phyloP scores from a whole-genome alignment of 2,113 vertebrate species.

The Brachirus orientalis region DNA sequence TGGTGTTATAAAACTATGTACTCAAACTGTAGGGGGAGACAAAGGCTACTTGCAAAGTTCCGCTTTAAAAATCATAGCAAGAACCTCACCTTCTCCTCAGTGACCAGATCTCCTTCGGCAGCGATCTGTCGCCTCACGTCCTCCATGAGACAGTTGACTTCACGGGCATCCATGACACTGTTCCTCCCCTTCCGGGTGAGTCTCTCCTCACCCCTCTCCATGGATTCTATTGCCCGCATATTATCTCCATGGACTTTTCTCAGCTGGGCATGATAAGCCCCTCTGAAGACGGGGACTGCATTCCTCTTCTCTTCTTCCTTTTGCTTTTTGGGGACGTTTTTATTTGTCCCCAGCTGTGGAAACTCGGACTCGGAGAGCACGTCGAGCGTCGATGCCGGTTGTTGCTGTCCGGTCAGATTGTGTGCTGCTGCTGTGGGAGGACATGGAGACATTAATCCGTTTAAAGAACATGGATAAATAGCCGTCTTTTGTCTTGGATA shows the following conservation, averaged over 20 bases:
- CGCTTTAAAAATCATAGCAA: too few relatives aligned
- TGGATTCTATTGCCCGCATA: slow-evolving; percentile 67
- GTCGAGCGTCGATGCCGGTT: neutral
- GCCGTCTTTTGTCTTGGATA: too few relatives aligned
- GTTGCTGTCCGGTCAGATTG: neutral
- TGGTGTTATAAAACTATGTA: too few relatives aligned
- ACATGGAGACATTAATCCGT: neutral
- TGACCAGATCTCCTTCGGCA: slow-evolving; percentile 79
- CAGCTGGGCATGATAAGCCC: slow-evolving; percentile 69
- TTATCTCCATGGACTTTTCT: slow-evolving; percentile 73
- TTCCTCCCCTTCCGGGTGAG: neutral
- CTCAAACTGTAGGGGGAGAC: too few relatives aligned
- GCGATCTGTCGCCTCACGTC: slow-evolving; percentile 75
- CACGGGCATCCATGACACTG: slow-evolving; percentile 27
- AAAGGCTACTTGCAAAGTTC: too few relatives aligned
- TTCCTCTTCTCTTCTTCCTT: slow-evolving; percentile 42
- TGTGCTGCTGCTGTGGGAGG: slow-evolving; percentile 22
- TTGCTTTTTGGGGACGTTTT: slow-evolving; percentile 37
- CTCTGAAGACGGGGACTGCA: slow-evolving; percentile 37
- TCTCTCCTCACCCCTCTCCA: slow-evolving; percentile 36
- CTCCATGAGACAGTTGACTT: slow-evolving; percentile 68
- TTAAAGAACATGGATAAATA: neutral
- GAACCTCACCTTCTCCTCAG: slow-evolving; percentile 71
- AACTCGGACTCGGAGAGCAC: slow-evolving; percentile 54
- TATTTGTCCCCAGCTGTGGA: slow-evolving; percentile 52